A percentile compares a stretch with the other conserved stretches of the same genome.
These are phyloP conservation scores for Sebastes hopkinsi DNA, from an alignment of 2,797 vertebrate species.

Conservation along the genomic window DNA sequence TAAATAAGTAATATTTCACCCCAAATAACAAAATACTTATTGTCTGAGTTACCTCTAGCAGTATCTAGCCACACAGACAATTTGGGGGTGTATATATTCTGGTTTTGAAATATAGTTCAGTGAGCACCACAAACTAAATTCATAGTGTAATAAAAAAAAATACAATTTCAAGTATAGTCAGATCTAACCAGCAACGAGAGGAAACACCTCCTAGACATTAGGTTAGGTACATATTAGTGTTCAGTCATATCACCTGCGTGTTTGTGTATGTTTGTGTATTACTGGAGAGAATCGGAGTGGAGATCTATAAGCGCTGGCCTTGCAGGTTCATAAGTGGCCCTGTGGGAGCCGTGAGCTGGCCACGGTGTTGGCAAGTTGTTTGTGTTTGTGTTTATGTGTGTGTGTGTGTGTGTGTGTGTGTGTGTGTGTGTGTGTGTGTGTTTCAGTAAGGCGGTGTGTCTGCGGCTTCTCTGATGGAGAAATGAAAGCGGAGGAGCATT, in stretches of 20 bases:
- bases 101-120: background rate
- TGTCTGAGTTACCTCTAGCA: background rate
- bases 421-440: slow-evolving; percentile 11
- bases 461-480: slow-evolving; percentile 41
- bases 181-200: background rate
- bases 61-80: background rate
- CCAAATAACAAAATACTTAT: background rate
- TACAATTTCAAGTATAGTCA: background rate
- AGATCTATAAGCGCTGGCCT: slow-evolving; percentile 73
- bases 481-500: slow-evolving; percentile 59
- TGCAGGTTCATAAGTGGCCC: slow-evolving; percentile 74
- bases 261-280: slow-evolving; percentile 33
- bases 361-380: slow-evolving; percentile 53
- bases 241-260: background rate
- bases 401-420: slow-evolving; percentile 18
- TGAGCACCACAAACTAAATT: background rate
- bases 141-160: no score
- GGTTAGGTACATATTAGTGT: background rate
- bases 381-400: slow-evolving; percentile 8
- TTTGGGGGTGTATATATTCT: background rate
- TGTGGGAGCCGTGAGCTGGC: slow-evolving; percentile 63
- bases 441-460: slow-evolving; percentile 10
- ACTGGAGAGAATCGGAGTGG: slow-evolving; percentile 1
- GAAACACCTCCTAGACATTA: background rate
- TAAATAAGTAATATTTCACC: background rate